Base-by-base conservation (phyloP, 2,888 invertebrate genomes). In the Thera britannica region DNA sequence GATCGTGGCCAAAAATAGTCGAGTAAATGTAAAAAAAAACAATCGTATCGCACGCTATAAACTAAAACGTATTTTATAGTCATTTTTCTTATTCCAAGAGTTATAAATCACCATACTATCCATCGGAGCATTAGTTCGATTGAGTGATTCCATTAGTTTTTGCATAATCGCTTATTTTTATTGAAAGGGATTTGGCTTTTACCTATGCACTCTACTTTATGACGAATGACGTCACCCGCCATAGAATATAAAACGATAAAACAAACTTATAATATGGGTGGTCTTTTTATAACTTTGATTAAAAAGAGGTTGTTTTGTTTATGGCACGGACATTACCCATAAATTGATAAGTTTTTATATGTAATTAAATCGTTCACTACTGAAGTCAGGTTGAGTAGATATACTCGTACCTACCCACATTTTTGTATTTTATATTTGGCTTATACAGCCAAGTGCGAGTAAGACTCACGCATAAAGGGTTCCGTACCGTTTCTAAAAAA, bases 121-220 rank as follows among this genome's bases (percentile, higher is more conserved):
- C 87, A 83, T 83, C 85, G 89, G 79, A 85, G 87, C 92, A 92
- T 92, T 93, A 93, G 88, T 89, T 83, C 87, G 90, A 92, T 92
- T 90, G 90, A 92, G 85, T 85, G 91, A 90, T 90, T 89, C 92
- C 91, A 92, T 92, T 91, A 92, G 79, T 85, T 92, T 91, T 92
- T 92, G 91, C 92, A 92, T 92, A 46, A 89, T 86, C 85, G 83
- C 87, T 88, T 87, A 89, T 60, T 51, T 44, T 60, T 77, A 67
- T 62, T 63, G 44, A 59, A 64, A 67, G 65, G 54, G 57, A 58
- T 64, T 68, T 12, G n/a, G 54, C 54, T 58, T 60, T 68, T 41
- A 54, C 58, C 57, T 51, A 55, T 38, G 56, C 36, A 52, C 52
- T 52, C 52, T 52, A 52, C 34, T 52, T 52, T 52, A 52, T 52